Evolutionary conservation across 2,888 invertebrate genomes (phyloP).

Genomic region (Parnassius apollo): DNA sequence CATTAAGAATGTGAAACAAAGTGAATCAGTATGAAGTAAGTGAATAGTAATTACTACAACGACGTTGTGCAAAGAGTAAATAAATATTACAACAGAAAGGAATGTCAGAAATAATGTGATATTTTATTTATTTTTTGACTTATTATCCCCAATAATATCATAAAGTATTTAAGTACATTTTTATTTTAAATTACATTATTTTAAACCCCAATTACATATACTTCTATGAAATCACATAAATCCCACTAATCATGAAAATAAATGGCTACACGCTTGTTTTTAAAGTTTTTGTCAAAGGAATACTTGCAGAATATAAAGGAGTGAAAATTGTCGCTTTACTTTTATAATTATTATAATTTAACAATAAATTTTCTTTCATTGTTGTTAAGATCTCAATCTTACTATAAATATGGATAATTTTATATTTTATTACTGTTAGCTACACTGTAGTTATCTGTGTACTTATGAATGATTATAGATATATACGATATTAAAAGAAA

Average conservation of each 20-base stretch:
- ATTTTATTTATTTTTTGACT: background rate
- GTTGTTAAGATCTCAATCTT: background rate
- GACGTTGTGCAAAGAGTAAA: slow-evolving; percentile 33
- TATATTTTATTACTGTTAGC: slow-evolving; percentile 41
- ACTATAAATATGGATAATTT: slow-evolving; percentile 8
- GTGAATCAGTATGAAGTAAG: slow-evolving; percentile 34
- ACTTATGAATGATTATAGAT: slow-evolving; percentile 42
- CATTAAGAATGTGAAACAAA: slow-evolving; percentile 27
- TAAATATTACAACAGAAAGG: slow-evolving; percentile 18
- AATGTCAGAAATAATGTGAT: background rate
- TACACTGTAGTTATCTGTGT: slow-evolving; percentile 46
- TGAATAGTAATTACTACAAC: slow-evolving; percentile 33
- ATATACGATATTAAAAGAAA: slow-evolving; percentile 45
- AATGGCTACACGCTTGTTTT: no score
- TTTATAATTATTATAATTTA: no score
- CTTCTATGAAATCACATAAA: no score
- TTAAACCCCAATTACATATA: no score
- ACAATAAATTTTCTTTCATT: no score
- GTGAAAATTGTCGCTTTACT: no score
- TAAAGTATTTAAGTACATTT: no score
- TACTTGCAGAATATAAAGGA: no score
- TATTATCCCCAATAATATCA: no score
- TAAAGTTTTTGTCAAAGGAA: no score
- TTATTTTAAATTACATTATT: no score
- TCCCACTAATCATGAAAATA: no score